Base-by-base conservation (phyloP, 2,113 vertebrate genomes). In the Larimichthys crocea region DNA sequence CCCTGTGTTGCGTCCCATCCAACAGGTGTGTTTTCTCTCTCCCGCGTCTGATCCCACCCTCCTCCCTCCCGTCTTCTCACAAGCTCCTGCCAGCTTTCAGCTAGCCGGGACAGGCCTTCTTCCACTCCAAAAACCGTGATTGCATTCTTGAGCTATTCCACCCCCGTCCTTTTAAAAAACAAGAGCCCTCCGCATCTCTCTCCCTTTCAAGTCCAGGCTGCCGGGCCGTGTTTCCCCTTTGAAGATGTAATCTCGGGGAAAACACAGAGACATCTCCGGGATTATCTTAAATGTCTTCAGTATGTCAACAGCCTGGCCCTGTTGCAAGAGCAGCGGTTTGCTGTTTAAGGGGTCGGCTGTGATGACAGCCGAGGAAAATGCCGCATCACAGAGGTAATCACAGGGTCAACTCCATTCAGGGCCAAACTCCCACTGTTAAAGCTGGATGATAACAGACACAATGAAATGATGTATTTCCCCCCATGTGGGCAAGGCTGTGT, bases 241-340 rank as follows among this genome's bases (percentile, higher is more conserved):
- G 92, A 94, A 94, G 92, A 92, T 93, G 86, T 89, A 89, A 94
- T 94, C 93, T 94, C 50, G 85, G 79, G 85, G 79, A 93, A 94
- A 93, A 91, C 92, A 91, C 92, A 80, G 91, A 92, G 91, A 90
- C 91, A 92, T 94, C 91, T 91, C 89, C 0, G 72, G 92, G 92
- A 94, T 94, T 95, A 94, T 92, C 89, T 92, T 86, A 92, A 94
- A 95, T 92, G 93, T 91, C 92, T 94, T 92, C 91, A 91, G 89
- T 84, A 82, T 93, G 91, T 93, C 93, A 92, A 90, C 93, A 92
- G 89, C 89, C 88, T 61, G 64, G 89, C 88, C 78, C 81, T 48
- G 71, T 82, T 83, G 81, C 80, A 22, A 22, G 77, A 83, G 86
- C 85, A 29, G 82, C 73, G 52, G 52, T 64, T 66, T 85, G 83